These are phyloP conservation scores for Masnerella sp. DNA, from an alignment of 2,888 invertebrate species.

Conservation along the genomic window DNA sequence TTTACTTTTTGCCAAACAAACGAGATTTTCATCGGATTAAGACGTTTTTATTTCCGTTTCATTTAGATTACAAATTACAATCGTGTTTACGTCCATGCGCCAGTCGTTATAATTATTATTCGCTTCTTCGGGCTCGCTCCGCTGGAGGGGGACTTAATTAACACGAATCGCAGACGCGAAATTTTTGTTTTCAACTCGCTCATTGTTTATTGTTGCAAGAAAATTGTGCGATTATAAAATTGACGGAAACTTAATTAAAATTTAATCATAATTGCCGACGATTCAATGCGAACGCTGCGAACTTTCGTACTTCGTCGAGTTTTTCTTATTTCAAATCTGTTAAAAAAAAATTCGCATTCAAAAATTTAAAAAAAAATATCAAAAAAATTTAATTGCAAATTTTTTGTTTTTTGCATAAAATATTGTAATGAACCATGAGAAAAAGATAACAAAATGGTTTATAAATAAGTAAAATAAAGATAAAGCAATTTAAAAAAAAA, in stretches of 20 bases:
- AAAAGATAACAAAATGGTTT: too few species aligned
- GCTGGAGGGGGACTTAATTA: constrained; percentile 21
- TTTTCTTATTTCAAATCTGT: too few species aligned
- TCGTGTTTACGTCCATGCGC: constrained; percentile 19
- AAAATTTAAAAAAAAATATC: too few species aligned
- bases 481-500: too few species aligned
- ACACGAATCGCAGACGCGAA: constrained; percentile 18
- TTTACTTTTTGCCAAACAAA: constrained; percentile 40
- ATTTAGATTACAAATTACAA: constrained; percentile 40
- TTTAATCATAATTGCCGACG: too few species aligned
- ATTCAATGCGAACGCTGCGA: too few species aligned
- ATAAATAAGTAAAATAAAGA: too few species aligned
- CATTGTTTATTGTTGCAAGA: constrained; percentile 13
- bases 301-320: too few species aligned
- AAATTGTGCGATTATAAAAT: background rate
- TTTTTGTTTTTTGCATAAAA: too few species aligned
- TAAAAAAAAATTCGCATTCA: too few species aligned
- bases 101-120: constrained; percentile 40
- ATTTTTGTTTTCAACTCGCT: constrained; percentile 21
- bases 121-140: constrained; percentile 8
- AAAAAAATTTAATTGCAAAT: too few species aligned
- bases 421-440: too few species aligned
- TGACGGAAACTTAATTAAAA: constrained; percentile 3
- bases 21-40: constrained; percentile 46
- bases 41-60: constrained; percentile 49